Evolutionary conservation across 2,888 invertebrate species (phyloP).

Genomic region (Thereva unica): DNA sequence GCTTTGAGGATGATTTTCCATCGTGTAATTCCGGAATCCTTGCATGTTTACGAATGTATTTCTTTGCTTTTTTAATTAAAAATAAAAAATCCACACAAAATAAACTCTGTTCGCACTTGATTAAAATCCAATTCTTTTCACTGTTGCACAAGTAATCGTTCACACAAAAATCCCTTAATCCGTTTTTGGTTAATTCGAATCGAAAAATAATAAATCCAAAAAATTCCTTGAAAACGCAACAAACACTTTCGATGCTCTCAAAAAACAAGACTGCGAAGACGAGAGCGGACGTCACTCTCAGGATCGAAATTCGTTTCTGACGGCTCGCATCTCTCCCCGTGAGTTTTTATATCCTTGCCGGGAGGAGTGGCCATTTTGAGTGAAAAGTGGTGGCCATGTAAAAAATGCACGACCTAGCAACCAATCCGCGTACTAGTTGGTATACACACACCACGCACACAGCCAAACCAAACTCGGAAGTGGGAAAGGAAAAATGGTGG

Average conservation of each 20-base stretch:
- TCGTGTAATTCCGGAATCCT: conserved; percentile 57
- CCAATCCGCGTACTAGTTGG: conserved; percentile 46
- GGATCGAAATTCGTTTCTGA: too few relatives aligned
- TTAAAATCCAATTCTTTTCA: too few relatives aligned
- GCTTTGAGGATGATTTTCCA: conserved; percentile 49
- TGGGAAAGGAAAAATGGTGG: conserved; percentile 40
- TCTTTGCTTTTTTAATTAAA: conserved; percentile 23
- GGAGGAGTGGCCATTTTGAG: conserved; percentile 25
- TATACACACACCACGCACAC: conserved; percentile 6
- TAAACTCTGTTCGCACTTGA: neutral
- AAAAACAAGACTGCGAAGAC: too few relatives aligned
- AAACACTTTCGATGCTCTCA: too few relatives aligned
- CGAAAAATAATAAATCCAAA: too few relatives aligned
- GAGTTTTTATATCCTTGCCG: conserved; percentile 9
- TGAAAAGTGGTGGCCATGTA: conserved; percentile 41
- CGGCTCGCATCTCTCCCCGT: neutral
- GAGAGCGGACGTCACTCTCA: too few relatives aligned
- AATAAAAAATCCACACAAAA: conserved; percentile 19
- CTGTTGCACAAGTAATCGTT: too few relatives aligned
- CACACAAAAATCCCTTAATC: too few relatives aligned
- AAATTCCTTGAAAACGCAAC: too few relatives aligned
- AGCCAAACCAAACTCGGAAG: conserved; percentile 21
- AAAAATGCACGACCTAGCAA: conserved; percentile 43
- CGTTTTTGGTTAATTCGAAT: too few relatives aligned
- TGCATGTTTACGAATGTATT: conserved; percentile 52